Evolutionary conservation across 2,113 vertebrate species (phyloP).

Genomic region (Plestiodon gilberti): DNA sequence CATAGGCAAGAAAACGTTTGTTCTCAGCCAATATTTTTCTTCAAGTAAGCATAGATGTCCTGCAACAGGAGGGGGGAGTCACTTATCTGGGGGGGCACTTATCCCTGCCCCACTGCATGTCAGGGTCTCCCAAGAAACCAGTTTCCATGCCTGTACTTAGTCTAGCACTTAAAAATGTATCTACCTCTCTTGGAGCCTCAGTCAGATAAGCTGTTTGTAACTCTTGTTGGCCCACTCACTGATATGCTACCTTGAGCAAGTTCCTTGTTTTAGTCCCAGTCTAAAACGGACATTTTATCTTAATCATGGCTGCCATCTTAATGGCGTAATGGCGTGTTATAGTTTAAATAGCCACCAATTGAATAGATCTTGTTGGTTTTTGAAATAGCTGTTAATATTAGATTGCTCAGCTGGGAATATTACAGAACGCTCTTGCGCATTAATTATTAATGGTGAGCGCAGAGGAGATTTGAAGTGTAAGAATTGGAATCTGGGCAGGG

Average conservation of each 20-base stretch:
- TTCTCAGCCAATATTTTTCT: no score
- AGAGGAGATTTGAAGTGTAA: conserved; percentile 67
- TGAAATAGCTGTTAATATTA: conserved; percentile 69
- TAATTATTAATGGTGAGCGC: conserved; percentile 73
- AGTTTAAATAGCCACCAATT: conserved; percentile 69
- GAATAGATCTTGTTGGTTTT: conserved; percentile 72
- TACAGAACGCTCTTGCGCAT: conserved; percentile 53
- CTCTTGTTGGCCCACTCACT: no score
- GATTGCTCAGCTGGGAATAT: conserved; percentile 65
- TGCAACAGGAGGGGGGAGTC: no score
- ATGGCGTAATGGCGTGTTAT: conserved; percentile 49
- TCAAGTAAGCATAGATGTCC: no score
- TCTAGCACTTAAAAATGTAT: neutral
- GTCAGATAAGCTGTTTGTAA: neutral
- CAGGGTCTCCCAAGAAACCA: neutral
- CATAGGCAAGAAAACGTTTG: no score
- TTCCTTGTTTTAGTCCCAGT: neutral
- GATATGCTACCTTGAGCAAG: neutral
- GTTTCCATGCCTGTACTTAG: neutral
- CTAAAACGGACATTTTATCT: conserved; percentile 22
- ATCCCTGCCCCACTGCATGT: neutral
- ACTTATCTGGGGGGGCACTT: no score
- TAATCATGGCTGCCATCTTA: conserved; percentile 45
- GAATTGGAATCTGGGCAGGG: conserved; percentile 66
- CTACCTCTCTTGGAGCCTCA: accelerated